phyloP scores from a whole-genome alignment of 1,140 invertebrate genomes.

The Zaprionus camerounensis region DNA sequence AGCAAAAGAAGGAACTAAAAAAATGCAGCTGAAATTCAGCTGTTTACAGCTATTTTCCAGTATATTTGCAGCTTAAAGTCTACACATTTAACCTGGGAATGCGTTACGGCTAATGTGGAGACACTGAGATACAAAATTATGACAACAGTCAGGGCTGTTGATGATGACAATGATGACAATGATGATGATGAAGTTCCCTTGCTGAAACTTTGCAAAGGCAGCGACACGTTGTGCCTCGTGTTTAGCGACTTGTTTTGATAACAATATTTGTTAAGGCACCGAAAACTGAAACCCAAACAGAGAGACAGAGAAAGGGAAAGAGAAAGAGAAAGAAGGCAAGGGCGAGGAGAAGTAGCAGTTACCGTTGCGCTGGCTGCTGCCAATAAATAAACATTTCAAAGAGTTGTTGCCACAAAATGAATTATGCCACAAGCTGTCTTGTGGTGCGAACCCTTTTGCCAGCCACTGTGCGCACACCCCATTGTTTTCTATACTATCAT shows the following conservation, averaged over 20 bases:
- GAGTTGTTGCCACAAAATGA: conserved; percentile 24
- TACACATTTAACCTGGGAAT: not conserved
- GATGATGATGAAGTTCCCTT: conserved; percentile 14
- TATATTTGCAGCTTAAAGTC: too few relatives aligned
- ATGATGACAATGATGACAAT: not conserved
- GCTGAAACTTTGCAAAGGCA: conserved; percentile 21
- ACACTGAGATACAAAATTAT: conserved; percentile 4
- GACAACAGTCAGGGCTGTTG: conserved; percentile 12
- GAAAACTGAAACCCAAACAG: conserved; percentile 22
- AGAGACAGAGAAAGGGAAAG: not conserved
- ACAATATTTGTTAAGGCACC: conserved; percentile 42
- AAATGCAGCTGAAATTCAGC: not conserved
- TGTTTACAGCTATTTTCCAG: not conserved
- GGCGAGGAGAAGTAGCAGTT: not conserved
- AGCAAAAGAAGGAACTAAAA: not conserved
- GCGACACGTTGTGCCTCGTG: conserved; percentile 16
- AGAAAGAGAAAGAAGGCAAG: not conserved
- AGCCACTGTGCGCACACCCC: conserved; percentile 8
- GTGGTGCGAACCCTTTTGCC: conserved; percentile 11
- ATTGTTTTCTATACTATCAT: conserved; percentile 4
- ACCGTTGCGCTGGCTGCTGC: conserved; percentile 6
- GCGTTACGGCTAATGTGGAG: not conserved
- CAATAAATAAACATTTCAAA: conserved; percentile 47
- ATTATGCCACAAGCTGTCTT: conserved; percentile 26
- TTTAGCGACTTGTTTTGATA: conserved; percentile 43